Evolutionary conservation across 2,888 invertebrate genomes (phyloP), one percentile per base, ranked within the genome.

Genomic region (Syritta pipiens): DNA sequence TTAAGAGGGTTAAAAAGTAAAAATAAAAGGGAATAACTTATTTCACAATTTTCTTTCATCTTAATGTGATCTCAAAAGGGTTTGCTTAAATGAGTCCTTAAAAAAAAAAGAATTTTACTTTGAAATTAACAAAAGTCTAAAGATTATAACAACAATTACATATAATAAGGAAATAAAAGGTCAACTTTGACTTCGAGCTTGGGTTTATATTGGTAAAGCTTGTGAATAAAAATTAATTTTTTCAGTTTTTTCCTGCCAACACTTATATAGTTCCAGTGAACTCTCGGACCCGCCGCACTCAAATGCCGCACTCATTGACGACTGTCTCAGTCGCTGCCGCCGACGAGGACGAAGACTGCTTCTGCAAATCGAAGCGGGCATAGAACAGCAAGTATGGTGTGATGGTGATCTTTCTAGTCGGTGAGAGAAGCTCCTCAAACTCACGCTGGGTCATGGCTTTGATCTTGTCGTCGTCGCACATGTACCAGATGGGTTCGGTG

Each of bases 321-420:
- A 7, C 42, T 10, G 20, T 17, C 12, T n/a, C n/a, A n/a, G 53
- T 10, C 14, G 51, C 22, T 26, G 10, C 5, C 53, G 44, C 24
- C 24, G 51, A 9, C 14, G 28, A 4, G 1, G 24, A 24, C 40
- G 20, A 53, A 35, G 71, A 71, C 10, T 69, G 81, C 55, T 84
- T 83, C 82, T 89, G 88, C 19, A 87, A 81, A 83, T 92, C 92
- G 82, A 89, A 91, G 71, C 92, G 92, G 48, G 93, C 94, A 87
- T 96, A 96, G 89, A 96, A 96, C 46, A 96, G 90, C 63, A 96
- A 91, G 89, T 96, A 96, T 1, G 96, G 96, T 0, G 96, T 96
- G 19, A 95, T 94, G 0, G 95, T 94, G 37, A 94, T 94, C 79
- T 93, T 90, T 77, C 92, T 93, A 62, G 93, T 93, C 1, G 92